These are phyloP conservation scores for Zapornia atra DNA, from an alignment of 2,113 vertebrate genomes.

Conservation along the genomic window DNA sequence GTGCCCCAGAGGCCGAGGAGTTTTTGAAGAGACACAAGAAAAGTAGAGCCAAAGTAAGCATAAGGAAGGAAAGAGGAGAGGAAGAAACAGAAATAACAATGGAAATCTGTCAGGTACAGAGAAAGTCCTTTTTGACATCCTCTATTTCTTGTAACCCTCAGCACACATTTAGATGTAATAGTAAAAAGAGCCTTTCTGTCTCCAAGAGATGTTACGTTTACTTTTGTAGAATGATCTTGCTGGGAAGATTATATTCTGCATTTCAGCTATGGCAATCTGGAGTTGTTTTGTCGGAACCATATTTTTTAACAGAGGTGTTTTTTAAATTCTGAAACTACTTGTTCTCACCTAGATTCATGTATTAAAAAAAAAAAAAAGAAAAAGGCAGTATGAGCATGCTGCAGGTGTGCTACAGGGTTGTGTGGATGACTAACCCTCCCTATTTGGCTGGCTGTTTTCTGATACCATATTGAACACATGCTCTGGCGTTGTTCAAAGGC, in stretches of 20 bases:
- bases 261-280: background rate
- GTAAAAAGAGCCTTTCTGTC: background rate
- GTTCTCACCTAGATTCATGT: background rate
- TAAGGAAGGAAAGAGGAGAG: background rate
- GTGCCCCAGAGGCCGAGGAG: background rate
- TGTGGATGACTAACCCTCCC: conserved; percentile 25
- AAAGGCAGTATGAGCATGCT: background rate
- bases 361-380: background rate
- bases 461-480: conserved; percentile 71
- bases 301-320: background rate
- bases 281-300: background rate
- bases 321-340: background rate
- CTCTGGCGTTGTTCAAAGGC: conserved; percentile 66
- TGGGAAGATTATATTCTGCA: background rate
- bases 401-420: background rate
- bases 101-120: background rate
- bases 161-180: background rate
- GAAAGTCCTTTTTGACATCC: background rate
- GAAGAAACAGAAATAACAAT: background rate
- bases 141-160: background rate
- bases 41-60: conserved; percentile 18
- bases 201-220: background rate
- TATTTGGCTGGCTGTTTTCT: conserved; percentile 56
- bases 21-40: conserved; percentile 5
- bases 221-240: background rate